Evolutionary conservation across 1,140 invertebrate genomes (phyloP), one percentile per base, ranked within the genome.

Genomic region (Eciton burchellii): DNA sequence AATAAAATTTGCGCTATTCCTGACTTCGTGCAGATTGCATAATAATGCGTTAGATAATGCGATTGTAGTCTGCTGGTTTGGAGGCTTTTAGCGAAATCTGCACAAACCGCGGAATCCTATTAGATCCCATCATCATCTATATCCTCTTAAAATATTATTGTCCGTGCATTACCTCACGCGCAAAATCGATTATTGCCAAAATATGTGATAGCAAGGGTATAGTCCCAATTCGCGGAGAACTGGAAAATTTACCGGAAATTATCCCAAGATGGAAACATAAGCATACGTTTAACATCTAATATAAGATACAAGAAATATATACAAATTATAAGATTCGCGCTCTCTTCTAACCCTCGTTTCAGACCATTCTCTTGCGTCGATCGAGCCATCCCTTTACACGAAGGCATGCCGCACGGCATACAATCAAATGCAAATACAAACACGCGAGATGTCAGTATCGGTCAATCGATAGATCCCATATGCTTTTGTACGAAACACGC

Each of bases 81-180:
- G 54, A 71, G 54, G 76, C 76, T 79, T 79, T 79, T 79, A 79
- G 65, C 41, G 26, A 49, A 79, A 79, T 79, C 76, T 71, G 70
- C n/a, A 49, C 21, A 71, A 71, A 79, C 76, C 76, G 29, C 76
- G 35, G 24, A 70, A 79, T 79, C 65, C 76, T 70, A 79, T 79
- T 79, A 79, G 54, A 59, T 79, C 62, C 76, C 26, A 57, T 79
- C 47, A 79, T 66, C 65, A 26, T 45, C 63, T 57, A 71, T 70
- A 70, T 29, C 24, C 65, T 68, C 62, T 68, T 70, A 79, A 79
- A 70, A 79, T 71, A 45, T 43, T 57, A 47, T 70, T 71, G 62
- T 16, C 57, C 54, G 19, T 57, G 49, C 65, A 65, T 76, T 65
- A 76, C 19, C 21, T 26, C 12, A 35, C 12, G 29, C 57, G 29